Conservation (phyloP, 2,888 invertebrate genomes). For the Alviniconcha strummeri region DNA sequence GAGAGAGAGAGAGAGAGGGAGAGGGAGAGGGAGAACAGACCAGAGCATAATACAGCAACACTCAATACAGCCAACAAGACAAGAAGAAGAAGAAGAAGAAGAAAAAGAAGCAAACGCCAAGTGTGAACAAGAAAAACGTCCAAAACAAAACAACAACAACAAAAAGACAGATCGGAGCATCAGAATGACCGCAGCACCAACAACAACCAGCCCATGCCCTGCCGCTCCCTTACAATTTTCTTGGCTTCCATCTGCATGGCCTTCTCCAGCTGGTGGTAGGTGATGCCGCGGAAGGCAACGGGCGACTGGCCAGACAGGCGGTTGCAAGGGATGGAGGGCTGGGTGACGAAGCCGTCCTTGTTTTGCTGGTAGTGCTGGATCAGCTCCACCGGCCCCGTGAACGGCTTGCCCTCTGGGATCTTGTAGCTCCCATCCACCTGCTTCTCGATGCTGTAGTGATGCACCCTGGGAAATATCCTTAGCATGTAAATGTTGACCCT, state of each 20-base stretch:
- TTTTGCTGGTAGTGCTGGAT: constrained; percentile 65
- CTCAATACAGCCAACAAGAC: too few relatives aligned
- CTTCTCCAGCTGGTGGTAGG: constrained; percentile 68
- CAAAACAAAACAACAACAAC: too few relatives aligned
- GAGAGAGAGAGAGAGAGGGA: too few relatives aligned
- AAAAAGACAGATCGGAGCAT: not conserved
- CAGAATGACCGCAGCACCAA: too few relatives aligned
- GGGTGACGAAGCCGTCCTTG: constrained; percentile 69
- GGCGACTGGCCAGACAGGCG: constrained; percentile 62
- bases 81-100: too few relatives aligned
- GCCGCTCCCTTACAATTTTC: constrained; percentile 25
- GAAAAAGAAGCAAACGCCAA: too few relatives aligned
- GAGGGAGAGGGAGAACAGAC: too few relatives aligned
- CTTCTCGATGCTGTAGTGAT: constrained; percentile 73
- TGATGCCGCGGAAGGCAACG: constrained; percentile 71
- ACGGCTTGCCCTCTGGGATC: constrained; percentile 70
- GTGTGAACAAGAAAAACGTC: too few relatives aligned
- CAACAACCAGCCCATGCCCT: too few relatives aligned
- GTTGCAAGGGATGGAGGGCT: constrained; percentile 65
- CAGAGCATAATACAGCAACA: too few relatives aligned
- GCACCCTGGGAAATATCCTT: constrained; percentile 56
- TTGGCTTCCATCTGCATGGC: constrained; percentile 61
- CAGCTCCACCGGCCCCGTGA: constrained; percentile 70
- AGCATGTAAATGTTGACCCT: too few relatives aligned
- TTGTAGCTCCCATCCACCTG: constrained; percentile 70